Evolutionary conservation across 2,113 vertebrate genomes (phyloP), one percentile per base, ranked within the genome.

Genomic region (Rhegmatorhina hoffmannsi): DNA sequence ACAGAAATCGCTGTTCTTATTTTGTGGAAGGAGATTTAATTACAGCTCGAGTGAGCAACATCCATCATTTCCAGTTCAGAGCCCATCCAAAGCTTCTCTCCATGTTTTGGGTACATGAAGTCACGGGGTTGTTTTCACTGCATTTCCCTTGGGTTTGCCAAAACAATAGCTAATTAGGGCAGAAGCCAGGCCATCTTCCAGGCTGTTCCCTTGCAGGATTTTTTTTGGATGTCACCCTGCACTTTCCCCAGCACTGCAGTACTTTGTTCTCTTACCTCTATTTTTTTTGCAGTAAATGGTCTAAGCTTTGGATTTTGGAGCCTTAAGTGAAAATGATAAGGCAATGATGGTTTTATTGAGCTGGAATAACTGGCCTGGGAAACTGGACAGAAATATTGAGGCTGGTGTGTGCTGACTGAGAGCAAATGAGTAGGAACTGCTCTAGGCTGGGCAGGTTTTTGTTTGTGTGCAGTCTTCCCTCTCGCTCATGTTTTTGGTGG

Each of bases 31-130:
- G 87, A 92, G 90, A 90, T 97, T 91, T 94, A 96, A 97, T 96
- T 97, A 96, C 92, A 92, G 92, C 5, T 5, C 11, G 0, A 96
- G 90, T 79, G 90, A 96, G 88, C 62, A 83, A 87, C 87, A 97
- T 97, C 95, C 96, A 96, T 97, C 95, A 97, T 96, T 96, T 95
- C 95, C 88, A 96, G 84, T 88, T 90, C 75, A 66, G 82, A 96
- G 81, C 68, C 60, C 91, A 93, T 89, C 64, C 84, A 69, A 66
- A 88, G 40, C 83, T 76, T n/a, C 95, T 87, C 50, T 70, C 87
- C 2, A 34, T 56, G 52, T 46, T 46, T 49, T 53, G 84, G 38
- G 36, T 74, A 50, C 1, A 2, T 76, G 90, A 58, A 92, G 72
- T 72, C 78, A 79, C 36, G 40, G 63, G 43, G 21, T 49, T 95